Evolutionary conservation across 2,113 vertebrate species (phyloP), one percentile per base, ranked within the genome.

Genomic region (Syngnathus scovelli): DNA sequence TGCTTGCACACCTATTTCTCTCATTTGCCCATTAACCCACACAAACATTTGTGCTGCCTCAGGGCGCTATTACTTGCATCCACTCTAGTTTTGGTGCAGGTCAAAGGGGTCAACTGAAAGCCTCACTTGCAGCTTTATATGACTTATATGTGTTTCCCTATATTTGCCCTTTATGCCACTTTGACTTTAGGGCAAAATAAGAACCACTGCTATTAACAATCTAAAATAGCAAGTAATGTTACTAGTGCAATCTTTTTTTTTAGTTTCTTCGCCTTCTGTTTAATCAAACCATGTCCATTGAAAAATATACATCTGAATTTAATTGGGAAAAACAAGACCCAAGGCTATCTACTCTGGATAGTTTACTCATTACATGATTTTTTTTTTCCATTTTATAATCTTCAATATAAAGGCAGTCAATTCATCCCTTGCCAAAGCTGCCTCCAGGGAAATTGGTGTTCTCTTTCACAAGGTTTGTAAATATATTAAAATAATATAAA

Each of bases 41-140:
- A 66, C 61, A 76, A 72, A 80, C 76, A 81, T 75, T 67, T 71
- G 73, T 61, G 73, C 59, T 39, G 78, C 85, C 81, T 70, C 67
- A 3, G 77, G 86, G 76, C 69, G 49, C 43, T 62, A 36, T 43
- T 68, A 77, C 85, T 70, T 1, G 3, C 63, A 51, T 85, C 67
- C 72, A 76, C 60, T 72, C 67, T 4, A 55, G 81, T 79, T 78
- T 75, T 58, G 70, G 75, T 61, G 72, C 70, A 86, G 83, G 83
- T 85, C 80, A 81, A 66, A 70, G 70, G 65, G 85, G 86, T 85
- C 77, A 58, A 62, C 66, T n/a, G 66, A 76, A 78, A 72, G 69
- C 72, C 76, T 83, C 55, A 79, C 82, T 8, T 27, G 72, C 65
- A 65, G 71, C 38, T 69, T 71, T 83, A 74, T 65, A 80, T 27